Base-by-base conservation (phyloP, 2,113 vertebrate genomes). In the Calyptommatus sinebrachiatus region DNA sequence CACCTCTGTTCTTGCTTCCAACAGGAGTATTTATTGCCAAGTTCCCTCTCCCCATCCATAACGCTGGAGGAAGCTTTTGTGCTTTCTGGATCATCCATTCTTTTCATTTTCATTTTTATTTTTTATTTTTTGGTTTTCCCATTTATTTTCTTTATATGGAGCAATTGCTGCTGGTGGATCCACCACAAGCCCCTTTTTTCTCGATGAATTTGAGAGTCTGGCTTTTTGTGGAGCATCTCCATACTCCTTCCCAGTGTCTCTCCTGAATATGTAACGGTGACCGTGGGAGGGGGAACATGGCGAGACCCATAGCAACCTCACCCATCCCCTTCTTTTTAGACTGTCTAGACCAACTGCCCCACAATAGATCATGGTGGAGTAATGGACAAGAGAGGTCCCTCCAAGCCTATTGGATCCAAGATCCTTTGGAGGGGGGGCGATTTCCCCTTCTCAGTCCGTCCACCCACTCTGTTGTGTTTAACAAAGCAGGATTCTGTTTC, bases 21-120 rank as follows among this genome's bases (percentile, higher is more conserved):
- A 76, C 22, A 76, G 50, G 66, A 81, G 70, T 81, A 81, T 81
- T 81, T 81, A 81, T 81, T 81, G 79, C 79, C 79, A 81, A 70
- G 73, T 69, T 81, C 53, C 73, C 45, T 8, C 28, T 69, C n/a
- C 79, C 79, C 66, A 70, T 14, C 41, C 21, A 48, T 29, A 70
- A 20, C 12, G 53, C 18, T 50, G 24, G 35, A 76, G 41, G 48
- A 8, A 74, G 53, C 71, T 21, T 26, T 29, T 57, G 3, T 10
- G 12, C 65, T 28, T 29, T 18, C 53, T 57, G 53, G 16, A 57
- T 57, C 53, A 57, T 29, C 21, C 65, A 66, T 29, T 10, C 1
- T 8, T 1, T 21, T 60, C 77, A 22, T 21, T 7, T 20, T 61
- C n/a, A n/a, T n/a, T n/a, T n/a, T n/a, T n/a, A n/a, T n/a, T n/a